Evolutionary conservation across 2,797 vertebrate species (phyloP).

Genomic region (Sebastes steindachneri): DNA sequence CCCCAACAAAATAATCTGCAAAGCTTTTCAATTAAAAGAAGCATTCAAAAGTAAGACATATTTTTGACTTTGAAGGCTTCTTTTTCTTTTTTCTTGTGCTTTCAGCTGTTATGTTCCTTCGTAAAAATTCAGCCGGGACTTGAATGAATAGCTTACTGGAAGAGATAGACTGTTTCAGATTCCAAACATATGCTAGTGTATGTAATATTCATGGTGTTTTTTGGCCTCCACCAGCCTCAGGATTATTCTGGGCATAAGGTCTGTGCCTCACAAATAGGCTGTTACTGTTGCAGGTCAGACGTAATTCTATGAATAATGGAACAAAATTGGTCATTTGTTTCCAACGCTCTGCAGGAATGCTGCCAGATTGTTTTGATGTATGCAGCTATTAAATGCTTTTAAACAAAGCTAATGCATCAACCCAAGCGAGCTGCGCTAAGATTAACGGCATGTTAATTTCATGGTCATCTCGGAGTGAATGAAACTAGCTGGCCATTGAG

Average conservation of each 20-base stretch:
- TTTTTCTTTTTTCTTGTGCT: conserved; percentile 2
- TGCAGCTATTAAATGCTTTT: conserved; percentile 60
- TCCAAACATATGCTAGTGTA: conserved; percentile 68
- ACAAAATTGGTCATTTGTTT: conserved; percentile 66
- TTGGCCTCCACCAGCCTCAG: conserved; percentile 43
- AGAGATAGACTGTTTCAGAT: conserved; percentile 57
- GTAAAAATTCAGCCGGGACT: conserved; percentile 18
- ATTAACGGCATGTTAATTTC: conserved; percentile 49
- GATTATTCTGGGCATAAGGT: conserved; percentile 64
- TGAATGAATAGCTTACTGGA: conserved; percentile 43
- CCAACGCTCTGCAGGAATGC: conserved; percentile 49
- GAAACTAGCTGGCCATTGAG: conserved; percentile 15
- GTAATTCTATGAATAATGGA: conserved; percentile 69
- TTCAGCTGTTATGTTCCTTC: conserved; percentile 10
- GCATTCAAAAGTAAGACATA: conserved; percentile 19
- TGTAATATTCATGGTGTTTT: conserved; percentile 73
- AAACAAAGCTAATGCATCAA: conserved; percentile 61
- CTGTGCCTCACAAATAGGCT: conserved; percentile 63
- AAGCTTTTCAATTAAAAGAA: conserved; percentile 41
- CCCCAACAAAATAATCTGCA: conserved; percentile 14
- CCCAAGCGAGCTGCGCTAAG: conserved; percentile 16
- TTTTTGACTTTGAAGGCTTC: conserved; percentile 18
- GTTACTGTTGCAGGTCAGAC: conserved; percentile 65
- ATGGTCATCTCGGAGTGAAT: conserved; percentile 36
- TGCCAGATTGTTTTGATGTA: conserved; percentile 65